Percentiles rank a stretch among this genome's conserved stretches.
Evolutionary conservation across 30 jellyfish, hydroid and myxozoan species (phyloP).

Genomic region (Aurelia aurita complex sp. Pacific): DNA sequence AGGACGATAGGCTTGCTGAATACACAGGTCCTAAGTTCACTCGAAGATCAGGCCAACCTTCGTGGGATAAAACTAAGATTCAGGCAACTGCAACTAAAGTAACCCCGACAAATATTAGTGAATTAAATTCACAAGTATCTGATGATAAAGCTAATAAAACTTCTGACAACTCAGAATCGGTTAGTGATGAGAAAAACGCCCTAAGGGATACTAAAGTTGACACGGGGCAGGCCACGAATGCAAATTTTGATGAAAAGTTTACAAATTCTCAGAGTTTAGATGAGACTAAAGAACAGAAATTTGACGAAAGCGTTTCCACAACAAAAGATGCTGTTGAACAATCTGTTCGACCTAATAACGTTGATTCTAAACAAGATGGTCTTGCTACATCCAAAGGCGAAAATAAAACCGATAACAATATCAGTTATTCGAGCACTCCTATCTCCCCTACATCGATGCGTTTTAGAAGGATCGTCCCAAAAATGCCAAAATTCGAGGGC

Average conservation of each 20-base stretch:
- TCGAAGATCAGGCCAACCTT: slow-evolving; percentile 62
- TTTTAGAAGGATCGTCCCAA: slow-evolving; percentile 55
- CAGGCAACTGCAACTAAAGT: slow-evolving; percentile 3
- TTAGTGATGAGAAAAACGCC: slow-evolving; percentile 13
- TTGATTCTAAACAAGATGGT: not conserved
- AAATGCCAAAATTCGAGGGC: slow-evolving; percentile 28
- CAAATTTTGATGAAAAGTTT: not conserved
- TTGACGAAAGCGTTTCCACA: not conserved
- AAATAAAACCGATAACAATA: not conserved
- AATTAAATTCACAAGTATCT: not conserved
- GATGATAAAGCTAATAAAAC: not conserved
- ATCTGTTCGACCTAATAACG: not conserved
- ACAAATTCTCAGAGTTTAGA: not conserved
- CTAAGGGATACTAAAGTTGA: not conserved
- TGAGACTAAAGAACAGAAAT: not conserved
- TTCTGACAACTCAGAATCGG: not conserved
- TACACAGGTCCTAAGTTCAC: slow-evolving; percentile 82
- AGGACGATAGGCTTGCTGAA: slow-evolving; percentile 48
- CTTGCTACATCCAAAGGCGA: not conserved
- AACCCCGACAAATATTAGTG: slow-evolving; percentile 10
- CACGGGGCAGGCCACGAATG: not conserved
- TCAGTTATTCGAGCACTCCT: slow-evolving; percentile 50
- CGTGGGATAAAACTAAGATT: slow-evolving; percentile 51
- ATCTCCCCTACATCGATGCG: slow-evolving; percentile 70
- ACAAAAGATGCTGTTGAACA: not conserved